Base-by-base conservation (phyloP, 2,888 invertebrate genomes). In the Podabrus alpinus region DNA sequence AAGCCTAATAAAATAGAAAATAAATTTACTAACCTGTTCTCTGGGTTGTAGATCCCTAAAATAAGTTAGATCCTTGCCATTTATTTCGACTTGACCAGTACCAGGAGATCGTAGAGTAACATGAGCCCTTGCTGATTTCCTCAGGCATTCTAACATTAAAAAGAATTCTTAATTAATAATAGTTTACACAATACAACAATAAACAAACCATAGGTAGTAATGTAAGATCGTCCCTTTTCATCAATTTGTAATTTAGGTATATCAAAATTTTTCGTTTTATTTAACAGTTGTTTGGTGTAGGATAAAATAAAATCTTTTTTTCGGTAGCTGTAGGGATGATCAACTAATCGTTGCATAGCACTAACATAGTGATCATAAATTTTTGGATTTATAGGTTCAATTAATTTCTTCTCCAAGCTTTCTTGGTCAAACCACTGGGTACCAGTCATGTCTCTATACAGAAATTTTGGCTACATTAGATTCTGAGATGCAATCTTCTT, bases 71-170 rank as follows among this genome's bases (percentile, higher is more conserved):
- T 94, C 93, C 83, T 91, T 84, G 4, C 93, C 94, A 88, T 98
- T 97, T 71, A 98, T 94, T 24, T 88, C 90, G 71, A 97, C 90
- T 84, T 92, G 90, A 2, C 98, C 98, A 68, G 93, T 92, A 13
- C 98, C 98, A 17, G 96, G 94, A 11, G 92, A 91, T 76, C 89
- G 90, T 9, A 98, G 88, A n/a, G 93, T 95, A 0, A 97, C 96
- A 85, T 92, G 90, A 1, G 94, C 97, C 81, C 91, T 88, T 0
- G 95, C 92, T 74, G 88, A 88, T 87, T 95, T 96, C 76, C 95
- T 90, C 71, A 90, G 85, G 84, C 94, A 94, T 86, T 93, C 92
- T 92, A 77, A 59, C 86, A 85, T 59, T 15, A 13, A 64, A 59
- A 19, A 75, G 24, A 21, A 16, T 69, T 16, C 29, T 62, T 61